Conservation (phyloP, 2,113 vertebrate genomes). For the Archilochus colubris region DNA sequence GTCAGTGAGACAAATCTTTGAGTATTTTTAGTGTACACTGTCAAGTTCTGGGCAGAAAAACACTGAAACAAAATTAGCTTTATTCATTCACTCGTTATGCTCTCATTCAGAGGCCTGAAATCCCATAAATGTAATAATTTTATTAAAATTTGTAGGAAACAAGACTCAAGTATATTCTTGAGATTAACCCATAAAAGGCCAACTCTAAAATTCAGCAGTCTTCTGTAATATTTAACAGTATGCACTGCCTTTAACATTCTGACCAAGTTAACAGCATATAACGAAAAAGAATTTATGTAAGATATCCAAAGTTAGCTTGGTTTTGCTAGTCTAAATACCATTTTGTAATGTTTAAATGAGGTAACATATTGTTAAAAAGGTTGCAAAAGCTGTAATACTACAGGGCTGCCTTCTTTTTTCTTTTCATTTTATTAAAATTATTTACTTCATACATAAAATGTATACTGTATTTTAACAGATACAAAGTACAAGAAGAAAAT, state of each 20-base stretch:
- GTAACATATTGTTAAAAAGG: neutral
- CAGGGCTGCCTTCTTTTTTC: neutral
- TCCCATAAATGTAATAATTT: neutral
- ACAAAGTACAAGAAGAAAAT: neutral
- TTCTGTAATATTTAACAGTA: neutral
- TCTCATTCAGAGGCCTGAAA: neutral
- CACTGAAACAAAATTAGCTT: neutral
- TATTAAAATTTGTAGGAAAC: neutral
- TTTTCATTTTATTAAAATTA: neutral
- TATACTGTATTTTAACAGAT: neutral
- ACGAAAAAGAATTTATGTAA: neutral
- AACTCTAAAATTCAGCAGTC: neutral
- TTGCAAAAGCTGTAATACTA: neutral
- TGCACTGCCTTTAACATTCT: neutral
- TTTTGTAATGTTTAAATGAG: neutral
- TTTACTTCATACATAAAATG: neutral
- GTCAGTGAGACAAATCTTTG: neutral
- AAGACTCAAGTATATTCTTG: neutral
- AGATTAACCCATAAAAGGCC: neutral
- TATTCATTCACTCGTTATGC: neutral
- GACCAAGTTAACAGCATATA: fast-evolving
- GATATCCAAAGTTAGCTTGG: neutral
- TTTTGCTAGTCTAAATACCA: neutral
- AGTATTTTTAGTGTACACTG: neutral
- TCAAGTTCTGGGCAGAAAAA: neutral